Base-by-base conservation (phyloP, 2,888 invertebrate genomes). In the Eilema griseolum region DNA sequence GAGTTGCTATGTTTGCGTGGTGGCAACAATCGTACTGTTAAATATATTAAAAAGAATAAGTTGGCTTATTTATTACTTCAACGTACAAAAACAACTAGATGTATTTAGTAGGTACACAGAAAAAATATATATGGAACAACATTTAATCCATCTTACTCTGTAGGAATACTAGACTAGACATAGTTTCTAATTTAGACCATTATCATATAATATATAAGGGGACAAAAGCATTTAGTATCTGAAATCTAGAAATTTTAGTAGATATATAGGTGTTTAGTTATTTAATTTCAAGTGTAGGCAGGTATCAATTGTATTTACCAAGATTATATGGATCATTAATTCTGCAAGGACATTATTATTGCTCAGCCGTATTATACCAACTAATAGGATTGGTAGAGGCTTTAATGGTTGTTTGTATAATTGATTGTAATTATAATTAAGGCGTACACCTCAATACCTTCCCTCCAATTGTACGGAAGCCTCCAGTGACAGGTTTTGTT, bases 351-450 rank as follows among this genome's bases (percentile, higher is more conserved):
- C 24, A 11, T 66, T 61, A 76, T 72, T 69, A 70, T 70, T 52
- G n/a, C n/a, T 52, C 10, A 10, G 52, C 52, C 8, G 52, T n/a
- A 52, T 52, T 52, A 10, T 52, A 52, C 52, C 8, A 52, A 8
- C n/a, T 52, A 52, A 52, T 52, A n/a, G 52, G 52, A 52, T 52
- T 52, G 31, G 61, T 61, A 31, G 31, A n/a, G 20, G 28, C 61
- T n/a, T 8, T 28, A 31, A 61, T 28, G 31, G 61, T 31, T 72
- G 75, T 75, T 74, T 62, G 60, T 65, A 41, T 78, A 82, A 78
- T 80, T 79, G 69, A 78, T 82, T 76, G 72, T 75, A 73, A 75
- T 76, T 70, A 76, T 76, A 76, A 82, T 78, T 76, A 73, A 67
- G 74, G 70, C 69, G 41, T 41, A 72, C 69, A 71, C 57, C 60